Evolutionary conservation across 2,797 vertebrate species (phyloP), one percentile per base, ranked within the genome.

Genomic region (Macroramphosus scolopax): DNA sequence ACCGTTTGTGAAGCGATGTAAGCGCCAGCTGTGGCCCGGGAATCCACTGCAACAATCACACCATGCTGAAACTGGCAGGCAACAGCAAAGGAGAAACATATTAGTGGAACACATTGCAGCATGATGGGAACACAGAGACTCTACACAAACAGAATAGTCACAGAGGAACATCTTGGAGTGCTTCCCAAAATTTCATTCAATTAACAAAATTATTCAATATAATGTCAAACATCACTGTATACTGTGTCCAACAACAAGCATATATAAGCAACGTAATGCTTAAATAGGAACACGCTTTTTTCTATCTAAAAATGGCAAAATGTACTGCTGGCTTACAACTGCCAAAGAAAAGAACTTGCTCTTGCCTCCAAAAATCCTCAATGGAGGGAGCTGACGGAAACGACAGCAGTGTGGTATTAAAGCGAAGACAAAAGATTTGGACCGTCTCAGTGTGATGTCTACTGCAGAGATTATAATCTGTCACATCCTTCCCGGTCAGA

Each of bases 1-100:
- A 95, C 93, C 0, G 93, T 93, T 86, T 95, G 94, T 0, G 93
- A 96, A 1, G 92, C 92, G 0, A 96, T 92, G 78, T 95, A 96
- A 24, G 92, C 81, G 4, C 94, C 94, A 0, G 94, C 94, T 0
- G 93, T 96, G 39, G 94, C 93, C 37, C 94, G 85, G 1, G 94
- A 95, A 73, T 96, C 94, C 42, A 94, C 94, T 0, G 94, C 94
- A 16, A 96, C 94, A 5, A 94, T 92, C 18, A 96, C 94, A 0
- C 94, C 94, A 61, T 93, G 90, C 63, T 85, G 86, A 70, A 95
- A 94, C 93, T 92, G 78, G 44, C 26, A 49, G 8, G 26, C 3
- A 11, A 36, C 16, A 30, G 17, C 11, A 13, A 10, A 13, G 11
- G 4, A 5, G 20, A 5, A 16, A 12, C 0, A 1, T 3, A 17